Evolutionary conservation across 2,888 invertebrate species (phyloP), one percentile per base, ranked within the genome.

Genomic region (Proisotoma minuta): DNA sequence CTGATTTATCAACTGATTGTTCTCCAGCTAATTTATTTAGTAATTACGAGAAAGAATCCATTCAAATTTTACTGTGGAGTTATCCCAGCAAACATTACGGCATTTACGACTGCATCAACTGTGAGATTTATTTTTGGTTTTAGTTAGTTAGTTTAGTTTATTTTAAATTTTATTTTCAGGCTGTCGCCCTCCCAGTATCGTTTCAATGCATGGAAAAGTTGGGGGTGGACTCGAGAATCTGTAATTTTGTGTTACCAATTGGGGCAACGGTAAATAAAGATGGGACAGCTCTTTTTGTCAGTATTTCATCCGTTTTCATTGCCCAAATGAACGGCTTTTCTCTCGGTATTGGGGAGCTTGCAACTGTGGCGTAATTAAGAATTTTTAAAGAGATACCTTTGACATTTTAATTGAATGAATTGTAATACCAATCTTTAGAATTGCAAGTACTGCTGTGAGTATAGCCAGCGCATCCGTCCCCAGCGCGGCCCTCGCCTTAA

Each of bases 71-170:
- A 92, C 80, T 84, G 85, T 80, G 86, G 88, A 62, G 82, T 91
- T 69, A 84, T 88, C 53, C 88, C 90, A 76, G 88, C 91, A 56
- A 87, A 89, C 79, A 82, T 92, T 65, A 92, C 91, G 57, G 92
- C 91, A 49, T 88, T 90, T 77, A 91, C 91, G 72, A 92, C 91
- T 73, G 91, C 92, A 74, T 92, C 92, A 75, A 91, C 92, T 91
- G 91, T 10, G 28, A 18, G 15, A 22, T 26, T 40, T 26, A 56
- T 40, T 40, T 23, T 10, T 15, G 34, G 12, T 34, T 34, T 34
- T 60, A 4, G 48, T n/a, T 20, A 39, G 29, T 26, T 10, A 3
- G 22, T 18, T 24, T 47, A 28, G 28, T 23, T 15, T n/a, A 3
- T 48, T 8, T 58, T 58, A 28, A 12, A 2, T 48, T 52, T 27